These are phyloP conservation scores for Ictalurus punctatus DNA, from an alignment of 2,113 vertebrate genomes.

Conservation along the genomic window DNA sequence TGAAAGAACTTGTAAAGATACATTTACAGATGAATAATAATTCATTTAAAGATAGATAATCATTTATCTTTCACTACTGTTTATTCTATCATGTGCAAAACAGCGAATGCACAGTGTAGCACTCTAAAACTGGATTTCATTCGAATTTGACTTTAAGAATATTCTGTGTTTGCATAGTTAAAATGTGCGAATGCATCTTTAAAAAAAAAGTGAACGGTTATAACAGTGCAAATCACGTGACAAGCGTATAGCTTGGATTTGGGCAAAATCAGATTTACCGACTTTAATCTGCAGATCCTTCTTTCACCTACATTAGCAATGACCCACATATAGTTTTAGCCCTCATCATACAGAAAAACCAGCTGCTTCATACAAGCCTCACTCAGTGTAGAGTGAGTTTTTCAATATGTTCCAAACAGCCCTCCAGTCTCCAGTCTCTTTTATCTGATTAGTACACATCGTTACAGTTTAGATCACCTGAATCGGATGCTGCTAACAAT, in stretches of 20 bases:
- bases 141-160: not conserved
- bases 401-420: not conserved
- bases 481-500: not conserved
- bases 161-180: not conserved
- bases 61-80: not conserved
- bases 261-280: constrained; percentile 70
- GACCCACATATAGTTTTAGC: constrained; percentile 69
- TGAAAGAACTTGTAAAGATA: not conserved
- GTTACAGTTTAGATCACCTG: not conserved
- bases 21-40: too few species aligned
- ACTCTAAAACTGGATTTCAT: not conserved
- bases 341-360: constrained; percentile 39
- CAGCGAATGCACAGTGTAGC: not conserved
- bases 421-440: not conserved
- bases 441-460: not conserved
- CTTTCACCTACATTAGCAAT: constrained; percentile 76
- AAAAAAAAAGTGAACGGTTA: constrained; percentile 40
- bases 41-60: too few species aligned
- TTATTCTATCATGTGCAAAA: not conserved
- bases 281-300: constrained; percentile 75
- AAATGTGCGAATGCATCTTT: not conserved
- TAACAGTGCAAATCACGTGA: constrained; percentile 72
- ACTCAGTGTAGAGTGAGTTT: not conserved
- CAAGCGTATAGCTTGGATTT: constrained; percentile 27
- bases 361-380: not conserved